phyloP scores from a whole-genome alignment of 2,113 vertebrate species.

The Sinocyclocheilus grahami region DNA sequence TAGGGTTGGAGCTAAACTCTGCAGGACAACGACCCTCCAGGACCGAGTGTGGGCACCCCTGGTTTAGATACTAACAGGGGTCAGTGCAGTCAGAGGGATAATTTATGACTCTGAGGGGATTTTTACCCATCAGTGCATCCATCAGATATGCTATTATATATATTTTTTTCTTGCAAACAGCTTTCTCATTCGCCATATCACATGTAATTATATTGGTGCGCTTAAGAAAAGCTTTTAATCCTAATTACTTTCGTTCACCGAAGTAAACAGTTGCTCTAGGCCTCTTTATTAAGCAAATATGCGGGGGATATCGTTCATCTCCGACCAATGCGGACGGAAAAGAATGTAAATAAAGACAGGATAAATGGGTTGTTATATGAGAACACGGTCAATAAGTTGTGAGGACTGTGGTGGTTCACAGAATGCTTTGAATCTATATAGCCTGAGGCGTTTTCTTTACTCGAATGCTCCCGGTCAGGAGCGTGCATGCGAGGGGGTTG shows the following conservation, averaged over 20 bases:
- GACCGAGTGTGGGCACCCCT: no score
- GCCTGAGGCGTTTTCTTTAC: constrained; percentile 11
- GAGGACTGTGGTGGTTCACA: constrained; percentile 11
- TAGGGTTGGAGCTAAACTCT: no score
- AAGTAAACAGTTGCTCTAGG: constrained; percentile 48
- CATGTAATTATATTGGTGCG: constrained; percentile 45
- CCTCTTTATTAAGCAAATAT: constrained; percentile 41
- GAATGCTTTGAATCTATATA: constrained; percentile 28
- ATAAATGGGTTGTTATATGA: constrained; percentile 1
- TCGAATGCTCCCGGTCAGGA: neutral
- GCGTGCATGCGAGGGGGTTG: neutral
- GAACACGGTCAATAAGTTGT: neutral
- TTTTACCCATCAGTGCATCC: constrained; percentile 16
- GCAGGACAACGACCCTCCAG: no score
- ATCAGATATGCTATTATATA: constrained; percentile 25
- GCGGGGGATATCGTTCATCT: constrained; percentile 46
- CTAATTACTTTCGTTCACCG: constrained; percentile 54
- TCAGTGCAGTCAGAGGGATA: neutral
- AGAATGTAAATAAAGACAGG: constrained; percentile 15
- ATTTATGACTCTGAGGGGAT: neutral
- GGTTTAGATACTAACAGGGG: neutral
- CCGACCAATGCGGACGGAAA: constrained; percentile 8
- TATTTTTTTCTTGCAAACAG: neutral
- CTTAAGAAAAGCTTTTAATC: constrained; percentile 56
- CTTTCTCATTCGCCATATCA: constrained; percentile 30